Evolutionary conservation across 2,888 invertebrate genomes (phyloP).

Genomic region (Philereme vetulata): DNA sequence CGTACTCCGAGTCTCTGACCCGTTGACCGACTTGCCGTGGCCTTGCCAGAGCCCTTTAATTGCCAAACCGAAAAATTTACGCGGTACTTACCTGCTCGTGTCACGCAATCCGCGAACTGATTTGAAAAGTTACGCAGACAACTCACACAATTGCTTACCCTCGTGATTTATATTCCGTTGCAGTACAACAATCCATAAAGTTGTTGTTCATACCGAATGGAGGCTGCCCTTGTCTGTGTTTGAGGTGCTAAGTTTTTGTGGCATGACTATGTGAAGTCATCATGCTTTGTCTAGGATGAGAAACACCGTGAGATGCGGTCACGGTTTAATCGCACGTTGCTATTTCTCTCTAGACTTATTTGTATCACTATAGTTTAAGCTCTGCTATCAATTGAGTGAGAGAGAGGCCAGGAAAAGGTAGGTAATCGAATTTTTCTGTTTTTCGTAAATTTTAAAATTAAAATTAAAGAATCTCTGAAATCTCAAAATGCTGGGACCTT

Average conservation of each 20-base stretch:
- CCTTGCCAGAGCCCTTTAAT: constrained; percentile 64
- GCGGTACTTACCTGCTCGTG: constrained; percentile 42
- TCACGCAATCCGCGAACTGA: constrained; percentile 49
- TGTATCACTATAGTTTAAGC: no score
- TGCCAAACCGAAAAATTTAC: constrained; percentile 60
- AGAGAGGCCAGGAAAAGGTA: constrained; percentile 13
- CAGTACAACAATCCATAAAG: constrained; percentile 15
- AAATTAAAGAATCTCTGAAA: constrained; percentile 31
- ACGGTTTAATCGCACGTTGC: constrained; percentile 2
- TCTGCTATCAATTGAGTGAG: constrained; percentile 3
- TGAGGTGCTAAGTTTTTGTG: constrained; percentile 27
- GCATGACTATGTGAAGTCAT: constrained; percentile 27
- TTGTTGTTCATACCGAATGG: constrained; percentile 16
- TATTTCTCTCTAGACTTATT: no score
- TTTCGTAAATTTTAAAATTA: constrained; percentile 39
- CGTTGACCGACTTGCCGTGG: constrained; percentile 73
- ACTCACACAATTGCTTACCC: constrained; percentile 16
- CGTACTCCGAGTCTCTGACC: constrained; percentile 72
- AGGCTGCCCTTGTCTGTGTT: constrained; percentile 30
- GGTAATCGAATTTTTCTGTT: constrained; percentile 50
- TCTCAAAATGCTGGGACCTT: constrained; percentile 67
- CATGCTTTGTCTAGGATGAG: constrained; percentile 16
- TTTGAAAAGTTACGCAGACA: constrained; percentile 21
- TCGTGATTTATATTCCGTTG: constrained; percentile 23
- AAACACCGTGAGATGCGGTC: constrained; percentile 1